Conservation (phyloP, 1,140 invertebrate genomes). For the Helicoverpa armigera region DNA sequence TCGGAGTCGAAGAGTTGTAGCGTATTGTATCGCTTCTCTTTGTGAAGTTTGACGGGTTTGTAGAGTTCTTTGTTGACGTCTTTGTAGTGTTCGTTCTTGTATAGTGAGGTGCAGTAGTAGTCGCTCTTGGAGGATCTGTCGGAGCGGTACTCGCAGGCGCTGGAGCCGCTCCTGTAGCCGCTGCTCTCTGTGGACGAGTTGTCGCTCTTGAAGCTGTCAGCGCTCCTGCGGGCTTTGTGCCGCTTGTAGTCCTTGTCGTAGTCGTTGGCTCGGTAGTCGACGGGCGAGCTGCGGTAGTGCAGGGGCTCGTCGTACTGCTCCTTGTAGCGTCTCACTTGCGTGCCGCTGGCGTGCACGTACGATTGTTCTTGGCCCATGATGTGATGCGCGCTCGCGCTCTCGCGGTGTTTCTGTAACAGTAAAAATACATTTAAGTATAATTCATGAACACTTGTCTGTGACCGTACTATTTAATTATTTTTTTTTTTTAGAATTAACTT, state of each 20-base stretch:
- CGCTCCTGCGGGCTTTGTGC: slow-evolving; percentile 73
- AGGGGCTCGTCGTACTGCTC: slow-evolving; percentile 75
- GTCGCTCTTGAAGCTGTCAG: slow-evolving; percentile 81
- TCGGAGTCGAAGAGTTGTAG: slow-evolving; percentile 77
- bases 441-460: background rate
- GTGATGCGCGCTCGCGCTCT: slow-evolving; percentile 60
- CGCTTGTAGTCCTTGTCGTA: slow-evolving; percentile 76
- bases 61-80: slow-evolving; percentile 85
- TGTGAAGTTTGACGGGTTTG: slow-evolving; percentile 84
- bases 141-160: slow-evolving; percentile 73
- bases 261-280: slow-evolving; percentile 66
- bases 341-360: slow-evolving; percentile 73
- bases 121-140: slow-evolving; percentile 79
- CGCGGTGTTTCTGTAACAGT: slow-evolving; percentile 65
- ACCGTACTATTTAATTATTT: too few relatives aligned
- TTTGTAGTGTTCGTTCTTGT: slow-evolving; percentile 86
- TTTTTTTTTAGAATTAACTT: too few relatives aligned
- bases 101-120: slow-evolving; percentile 80
- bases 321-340: slow-evolving; percentile 71
- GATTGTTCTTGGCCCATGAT: slow-evolving; percentile 85
- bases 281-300: slow-evolving; percentile 64
- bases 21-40: slow-evolving; percentile 84
- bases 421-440: slow-evolving; percentile 33
- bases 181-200: slow-evolving; percentile 81
- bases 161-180: slow-evolving; percentile 81